Base-by-base conservation (phyloP, 2,888 invertebrate species). In the Polylopha cassiicola region DNA sequence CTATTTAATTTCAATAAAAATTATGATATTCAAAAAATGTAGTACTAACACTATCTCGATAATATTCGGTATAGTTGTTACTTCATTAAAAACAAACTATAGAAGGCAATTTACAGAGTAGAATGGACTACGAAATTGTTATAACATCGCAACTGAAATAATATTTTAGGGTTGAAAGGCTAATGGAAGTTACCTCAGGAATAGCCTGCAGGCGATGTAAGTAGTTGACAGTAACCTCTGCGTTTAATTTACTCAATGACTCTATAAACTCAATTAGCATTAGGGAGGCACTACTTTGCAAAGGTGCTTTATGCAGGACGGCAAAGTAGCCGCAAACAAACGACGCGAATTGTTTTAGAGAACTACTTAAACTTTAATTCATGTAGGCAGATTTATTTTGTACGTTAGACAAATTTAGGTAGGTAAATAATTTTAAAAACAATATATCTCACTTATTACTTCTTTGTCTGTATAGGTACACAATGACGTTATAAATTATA, bases 261-360 rank as follows among this genome's bases (percentile, higher is more conserved):
- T 75, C 55, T 60, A 55, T 67, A 64, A 73, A 75, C 71, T 73
- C 65, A 73, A 76, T 75, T 77, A 71, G 63, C 63, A 70, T 68
- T 45, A 51, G 43, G 39, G 68, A 51, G 44, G 43, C 70, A 69
- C 61, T 62, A 67, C 59, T 63, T 56, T 61, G 59, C 58, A 66
- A 69, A 71, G 65, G 61, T 55, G 66, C 61, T 68, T 65, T 59
- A 48, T 50, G 45, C 46, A 47, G 53, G 70, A 62, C 58, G 50
- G 54, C 58, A 62, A 61, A 57, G 58, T 59, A 58, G 53, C 55
- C 50, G 53, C 44, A 6, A 7, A 11, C 8, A 10, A 9, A 3
- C 14, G 14, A 13, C 14, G 14, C n/a, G n/a, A 26, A 26, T 7
- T 26, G 2, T 14, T 14, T 13, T n/a, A n/a, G n/a, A n/a, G n/a